Evolutionary conservation across 1,140 invertebrate genomes (phyloP), one percentile per base, ranked within the genome.

Genomic region (Mizuhopecten yessoensis): DNA sequence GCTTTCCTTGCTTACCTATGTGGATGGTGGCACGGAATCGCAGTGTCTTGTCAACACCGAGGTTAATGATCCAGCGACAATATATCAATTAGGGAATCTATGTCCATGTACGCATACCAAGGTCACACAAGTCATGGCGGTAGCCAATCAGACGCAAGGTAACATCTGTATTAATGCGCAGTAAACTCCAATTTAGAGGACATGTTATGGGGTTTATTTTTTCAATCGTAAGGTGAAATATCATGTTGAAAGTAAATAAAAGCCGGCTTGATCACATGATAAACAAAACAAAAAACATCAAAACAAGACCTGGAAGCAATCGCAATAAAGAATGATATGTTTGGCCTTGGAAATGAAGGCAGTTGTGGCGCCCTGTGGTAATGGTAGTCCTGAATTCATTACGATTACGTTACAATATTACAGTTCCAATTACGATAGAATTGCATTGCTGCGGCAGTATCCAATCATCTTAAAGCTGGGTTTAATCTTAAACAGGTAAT

Each of bases 261-360:
- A 75, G 5, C 57, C 23, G 11, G 42, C 42, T 45, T 45, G n/a
- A 75, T 75, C 57, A 29, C 57, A 75, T 75, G 57, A 75, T 75
- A 75, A 75, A 75, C 57, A 75, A 75, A 75, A 29, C 57, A 75
- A n/a, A 75, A 75, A 75, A 75, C n/a, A 29, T 75, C 57, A 75
- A 29, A 75, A 75, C 5, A 29, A 75, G 57, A 75, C 23, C 29
- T 29, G n/a, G 57, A 75, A n/a, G 57, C 57, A 75, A 75, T 75
- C 2, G 57, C 57, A 29, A 29, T 75, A 75, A 29, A 75, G 57
- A 75, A 75, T 75, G 29, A 75, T 75, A 75, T 75, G 57, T 75
- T 75, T 17, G 57, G 23, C 57, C 57, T 75, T 75, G 57, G 57
- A 75, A n/a, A 9, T 29, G 57, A 75, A 75, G 57, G 57, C n/a